Conservation (phyloP, 1,140 invertebrate species). For the Pseudachorutes palmiensis region DNA sequence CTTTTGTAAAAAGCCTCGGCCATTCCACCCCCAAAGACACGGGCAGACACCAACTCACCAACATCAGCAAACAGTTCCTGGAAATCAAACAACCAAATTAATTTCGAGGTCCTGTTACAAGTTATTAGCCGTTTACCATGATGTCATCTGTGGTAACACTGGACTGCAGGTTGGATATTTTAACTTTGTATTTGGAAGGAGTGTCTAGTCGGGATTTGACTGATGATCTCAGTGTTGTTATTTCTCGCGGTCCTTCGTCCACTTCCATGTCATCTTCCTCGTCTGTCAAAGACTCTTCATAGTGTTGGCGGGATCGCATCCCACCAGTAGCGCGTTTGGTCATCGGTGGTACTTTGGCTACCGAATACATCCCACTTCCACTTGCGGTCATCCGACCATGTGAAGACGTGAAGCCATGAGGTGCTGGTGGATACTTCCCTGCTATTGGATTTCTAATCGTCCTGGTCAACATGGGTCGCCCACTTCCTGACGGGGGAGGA, state of each 20-base stretch:
- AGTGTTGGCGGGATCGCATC: neutral
- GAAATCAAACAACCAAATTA: conserved; percentile 5
- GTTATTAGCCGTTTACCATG: conserved; percentile 38
- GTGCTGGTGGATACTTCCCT: neutral
- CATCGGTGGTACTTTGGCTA: neutral
- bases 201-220: conserved; percentile 25
- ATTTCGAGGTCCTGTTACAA: neutral
- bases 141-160: conserved; percentile 49
- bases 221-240: neutral
- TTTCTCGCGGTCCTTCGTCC: neutral
- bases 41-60: conserved; percentile 45
- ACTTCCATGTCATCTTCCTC: conserved; percentile 14
- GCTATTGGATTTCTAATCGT: conserved; percentile 6
- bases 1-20: conserved; percentile 48
- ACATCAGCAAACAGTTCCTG: conserved; percentile 51
- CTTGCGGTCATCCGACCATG: neutral
- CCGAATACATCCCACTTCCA: neutral
- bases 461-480: neutral
- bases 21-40: conserved; percentile 43
- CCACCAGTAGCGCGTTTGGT: neutral
- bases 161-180: conserved; percentile 48
- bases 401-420: neutral
- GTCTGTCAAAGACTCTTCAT: neutral
- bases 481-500: neutral
- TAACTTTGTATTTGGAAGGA: conserved; percentile 39